phyloP scores from a whole-genome alignment of 2,797 vertebrate genomes.

The Danio kyathit region DNA sequence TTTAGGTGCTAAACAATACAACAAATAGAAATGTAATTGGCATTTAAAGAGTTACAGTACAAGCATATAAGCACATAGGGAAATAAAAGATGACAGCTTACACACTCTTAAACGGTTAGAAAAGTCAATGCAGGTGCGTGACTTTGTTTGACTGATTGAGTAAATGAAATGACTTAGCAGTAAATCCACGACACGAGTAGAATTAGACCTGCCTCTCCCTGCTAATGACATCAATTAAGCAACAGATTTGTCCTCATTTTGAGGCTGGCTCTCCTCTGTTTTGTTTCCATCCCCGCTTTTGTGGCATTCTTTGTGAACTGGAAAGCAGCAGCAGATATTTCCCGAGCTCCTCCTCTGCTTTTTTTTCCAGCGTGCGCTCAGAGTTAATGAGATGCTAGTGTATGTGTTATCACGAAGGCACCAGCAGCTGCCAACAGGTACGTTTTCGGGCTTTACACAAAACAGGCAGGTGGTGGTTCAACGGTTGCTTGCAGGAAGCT shows the following conservation, averaged over 20 bases:
- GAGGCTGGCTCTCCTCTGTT: constrained; percentile 52
- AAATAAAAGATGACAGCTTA: neutral
- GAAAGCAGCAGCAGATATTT: constrained; percentile 50
- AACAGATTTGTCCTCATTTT: constrained; percentile 63
- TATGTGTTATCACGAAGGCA: constrained; percentile 63
- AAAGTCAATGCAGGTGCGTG: constrained; percentile 20
- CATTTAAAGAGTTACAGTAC: neutral
- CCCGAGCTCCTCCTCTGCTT: constrained; percentile 46
- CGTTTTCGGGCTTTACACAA: constrained; percentile 59
- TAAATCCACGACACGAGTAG: constrained; percentile 51
- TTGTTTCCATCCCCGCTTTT: constrained; percentile 47
- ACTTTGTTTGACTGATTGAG: constrained; percentile 54
- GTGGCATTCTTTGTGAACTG: constrained; percentile 49
- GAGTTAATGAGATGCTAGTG: constrained; percentile 62
- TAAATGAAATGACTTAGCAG: constrained; percentile 57
- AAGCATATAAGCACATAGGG: neutral
- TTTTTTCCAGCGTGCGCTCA: constrained; percentile 24
- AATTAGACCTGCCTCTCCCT: constrained; percentile 46
- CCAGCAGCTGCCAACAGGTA: constrained; percentile 66
- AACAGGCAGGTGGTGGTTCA: constrained; percentile 60
- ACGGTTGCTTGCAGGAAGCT: constrained; percentile 54
- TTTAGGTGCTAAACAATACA: neutral
- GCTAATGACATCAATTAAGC: constrained; percentile 65
- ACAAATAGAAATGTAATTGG: neutral
- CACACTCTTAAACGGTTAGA: neutral